These are phyloP conservation scores for Myripristis murdjan DNA, from an alignment of 2,797 vertebrate genomes.

Conservation along the genomic window DNA sequence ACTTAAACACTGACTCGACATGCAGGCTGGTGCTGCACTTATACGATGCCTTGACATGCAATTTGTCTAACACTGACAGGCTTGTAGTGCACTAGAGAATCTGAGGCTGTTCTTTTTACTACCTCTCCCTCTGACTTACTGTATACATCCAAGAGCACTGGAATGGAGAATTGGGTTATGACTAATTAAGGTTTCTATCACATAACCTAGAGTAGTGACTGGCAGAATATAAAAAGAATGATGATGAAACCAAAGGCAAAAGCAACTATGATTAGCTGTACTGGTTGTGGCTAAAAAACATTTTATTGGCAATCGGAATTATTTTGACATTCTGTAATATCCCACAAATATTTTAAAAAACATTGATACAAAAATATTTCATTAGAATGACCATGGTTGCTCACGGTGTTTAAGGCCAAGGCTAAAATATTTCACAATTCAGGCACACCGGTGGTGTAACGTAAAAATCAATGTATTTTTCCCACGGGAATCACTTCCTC, in stretches of 20 bases:
- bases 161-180: constrained; percentile 13
- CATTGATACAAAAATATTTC: neutral
- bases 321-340: neutral
- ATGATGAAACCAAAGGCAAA: too few relatives aligned
- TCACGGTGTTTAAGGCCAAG: neutral
- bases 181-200: constrained; percentile 34
- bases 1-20: constrained; percentile 50
- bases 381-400: neutral
- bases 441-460: neutral
- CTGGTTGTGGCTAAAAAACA: neutral
- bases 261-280: too few relatives aligned
- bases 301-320: neutral
- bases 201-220: constrained; percentile 5
- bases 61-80: constrained; percentile 27
- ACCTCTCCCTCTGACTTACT: too few relatives aligned
- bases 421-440: neutral
- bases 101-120: neutral
- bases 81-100: constrained; percentile 16
- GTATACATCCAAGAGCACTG: constrained; percentile 8
- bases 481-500: neutral
- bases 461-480: neutral
- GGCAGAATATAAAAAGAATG: neutral
- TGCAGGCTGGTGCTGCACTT: too few relatives aligned
- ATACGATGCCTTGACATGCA: constrained; percentile 56
- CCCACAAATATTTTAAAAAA: neutral